Percentiles rank a stretch among this genome's conserved stretches.
Evolutionary conservation across 2,797 vertebrate species (phyloP).

Genomic region (Pseudochaenichthys georgianus): DNA sequence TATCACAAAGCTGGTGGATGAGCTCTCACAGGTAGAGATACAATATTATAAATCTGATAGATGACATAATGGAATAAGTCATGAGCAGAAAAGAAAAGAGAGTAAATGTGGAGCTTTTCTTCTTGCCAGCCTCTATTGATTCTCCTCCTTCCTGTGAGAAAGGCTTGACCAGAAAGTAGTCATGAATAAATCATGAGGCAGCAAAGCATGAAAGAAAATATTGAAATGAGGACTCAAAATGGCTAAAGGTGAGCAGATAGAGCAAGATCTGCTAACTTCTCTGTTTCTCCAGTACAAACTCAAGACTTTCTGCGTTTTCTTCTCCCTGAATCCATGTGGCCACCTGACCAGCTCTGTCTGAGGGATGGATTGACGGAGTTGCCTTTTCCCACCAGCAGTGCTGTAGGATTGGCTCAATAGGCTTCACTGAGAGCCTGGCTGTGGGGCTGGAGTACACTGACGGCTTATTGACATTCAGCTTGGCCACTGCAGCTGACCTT

Average conservation of each 20-base stretch:
- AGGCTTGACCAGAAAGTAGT: slow-evolving; percentile 44
- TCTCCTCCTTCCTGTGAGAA: slow-evolving; percentile 59
- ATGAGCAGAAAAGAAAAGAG: slow-evolving; percentile 24
- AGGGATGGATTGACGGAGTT: background rate
- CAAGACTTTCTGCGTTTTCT: slow-evolving; percentile 16
- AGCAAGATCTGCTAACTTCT: slow-evolving; percentile 26
- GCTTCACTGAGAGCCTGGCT: slow-evolving; percentile 5
- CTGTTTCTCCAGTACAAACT: slow-evolving; percentile 11
- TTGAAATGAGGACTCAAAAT: slow-evolving; percentile 52
- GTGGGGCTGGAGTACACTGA: background rate
- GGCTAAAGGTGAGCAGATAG: slow-evolving; percentile 48
- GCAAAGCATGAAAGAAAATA: slow-evolving; percentile 60
- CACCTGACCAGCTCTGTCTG: slow-evolving; percentile 1
- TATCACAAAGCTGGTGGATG: background rate
- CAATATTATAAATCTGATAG: slow-evolving; percentile 8
- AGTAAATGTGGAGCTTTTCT: slow-evolving; percentile 40
- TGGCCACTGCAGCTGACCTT: slow-evolving; percentile 57
- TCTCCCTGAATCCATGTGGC: slow-evolving; percentile 17
- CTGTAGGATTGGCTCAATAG: slow-evolving; percentile 27
- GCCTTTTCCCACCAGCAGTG: background rate
- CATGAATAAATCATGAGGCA: slow-evolving; percentile 79
- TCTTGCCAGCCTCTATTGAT: slow-evolving; percentile 63
- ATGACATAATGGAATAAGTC: slow-evolving; percentile 36
- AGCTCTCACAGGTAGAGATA: slow-evolving; percentile 6
- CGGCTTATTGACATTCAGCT: slow-evolving; percentile 58